Base-by-base conservation (phyloP, 2,797 vertebrate species). In the Enteromius mattozi region DNA sequence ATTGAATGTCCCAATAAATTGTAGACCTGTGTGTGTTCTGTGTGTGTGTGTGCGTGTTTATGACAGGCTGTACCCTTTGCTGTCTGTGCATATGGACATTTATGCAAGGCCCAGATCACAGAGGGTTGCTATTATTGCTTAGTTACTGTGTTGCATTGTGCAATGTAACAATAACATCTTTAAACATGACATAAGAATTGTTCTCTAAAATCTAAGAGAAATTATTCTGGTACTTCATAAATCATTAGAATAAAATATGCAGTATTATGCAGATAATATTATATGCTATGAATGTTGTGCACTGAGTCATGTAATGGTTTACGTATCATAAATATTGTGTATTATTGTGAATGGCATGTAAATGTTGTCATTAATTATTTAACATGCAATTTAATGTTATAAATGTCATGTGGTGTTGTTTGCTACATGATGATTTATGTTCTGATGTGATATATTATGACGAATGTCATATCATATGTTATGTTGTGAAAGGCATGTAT, bases 401-500 rank as follows among this genome's bases (percentile, higher is more conserved):
- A 45, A 0, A 71, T 45, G 69, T 16, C 21, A 42, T 13, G n/a
- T 19, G 2, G 2, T 61, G 4, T 27, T 27, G 59, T 14, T 27
- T 61, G 56, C 10, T 14, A 27, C 24, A 27, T 61, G n/a, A 27
- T 61, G 12, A 27, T 61, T 59, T 59, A 24, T 74, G 45, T 19
- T 17, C 51, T 51, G 9, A 63, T 30, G 17, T 0, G 5, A 74
- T 2, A 10, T 21, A 51, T 54, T 21, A 74, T 49, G 16, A 27
- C 17, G 27, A 6, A 74, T 35, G 47, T n/a, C 19, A 75, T 51
- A 10, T 21, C 17, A 33, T 21, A 27, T 47, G 16, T 42, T 70
- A 72, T 72, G 69, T 24, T 40, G 68, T 42, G 37, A 70, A 70
- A 24, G 12, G 68, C 19, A 13, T n/a, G 65, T 21, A 68, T 69